These are phyloP conservation scores for Daboia siamensis DNA, from an alignment of 2,113 vertebrate genomes.

Conservation along the genomic window DNA sequence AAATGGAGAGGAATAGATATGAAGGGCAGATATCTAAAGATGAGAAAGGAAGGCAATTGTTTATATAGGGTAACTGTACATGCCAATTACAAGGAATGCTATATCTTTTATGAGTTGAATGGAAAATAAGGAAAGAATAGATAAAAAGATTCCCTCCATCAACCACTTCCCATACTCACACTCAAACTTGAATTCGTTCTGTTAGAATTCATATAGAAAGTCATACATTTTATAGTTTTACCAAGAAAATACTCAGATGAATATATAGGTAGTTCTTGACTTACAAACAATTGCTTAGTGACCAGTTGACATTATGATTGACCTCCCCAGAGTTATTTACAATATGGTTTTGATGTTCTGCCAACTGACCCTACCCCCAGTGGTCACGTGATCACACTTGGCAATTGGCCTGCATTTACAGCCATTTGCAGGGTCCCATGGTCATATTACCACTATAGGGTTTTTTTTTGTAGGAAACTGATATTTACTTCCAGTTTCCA, in stretches of 20 bases:
- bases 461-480: neutral
- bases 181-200: neutral
- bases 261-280: neutral
- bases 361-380: neutral
- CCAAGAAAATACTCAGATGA: neutral
- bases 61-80: neutral
- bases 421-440: neutral
- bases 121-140: neutral
- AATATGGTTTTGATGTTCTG: neutral
- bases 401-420: no score
- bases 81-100: neutral
- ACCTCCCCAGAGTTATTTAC: neutral
- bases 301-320: neutral
- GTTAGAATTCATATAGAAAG: neutral
- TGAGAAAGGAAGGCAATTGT: neutral
- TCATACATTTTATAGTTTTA: neutral
- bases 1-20: neutral
- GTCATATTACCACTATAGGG: neutral
- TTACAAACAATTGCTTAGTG: neutral
- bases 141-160: neutral
- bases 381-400: neutral
- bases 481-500: neutral
- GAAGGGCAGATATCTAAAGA: neutral
- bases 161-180: neutral
- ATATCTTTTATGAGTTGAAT: neutral